Percentiles rank a stretch among this genome's conserved stretches.
These are phyloP conservation scores for Trogon surrucura DNA, from an alignment of 2,113 vertebrate genomes.

Conservation along the genomic window DNA sequence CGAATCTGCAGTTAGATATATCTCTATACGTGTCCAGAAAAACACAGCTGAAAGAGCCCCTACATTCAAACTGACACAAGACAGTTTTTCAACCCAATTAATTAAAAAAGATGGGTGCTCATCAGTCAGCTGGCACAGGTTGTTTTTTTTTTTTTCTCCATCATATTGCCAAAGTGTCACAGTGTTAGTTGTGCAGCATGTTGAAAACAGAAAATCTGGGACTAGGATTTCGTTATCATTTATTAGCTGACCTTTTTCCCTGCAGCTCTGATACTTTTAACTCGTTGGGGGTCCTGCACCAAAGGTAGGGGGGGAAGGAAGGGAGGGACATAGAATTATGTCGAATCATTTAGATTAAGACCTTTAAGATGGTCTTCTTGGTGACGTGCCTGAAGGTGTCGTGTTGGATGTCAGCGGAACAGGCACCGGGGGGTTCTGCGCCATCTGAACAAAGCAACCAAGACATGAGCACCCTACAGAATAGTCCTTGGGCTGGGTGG, in stretches of 20 bases:
- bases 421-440: rapidly evolving
- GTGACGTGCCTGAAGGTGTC: rapidly evolving
- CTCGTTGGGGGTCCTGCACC: neutral
- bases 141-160: conserved; percentile 4
- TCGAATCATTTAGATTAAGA: neutral
- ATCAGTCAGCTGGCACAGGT: conserved; percentile 69
- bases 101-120: conserved; percentile 71
- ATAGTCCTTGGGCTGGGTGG: neutral
- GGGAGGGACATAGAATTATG: neutral
- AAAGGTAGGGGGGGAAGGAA: neutral
- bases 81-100: conserved; percentile 71
- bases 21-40: conserved; percentile 45
- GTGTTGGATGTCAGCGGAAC: neutral
- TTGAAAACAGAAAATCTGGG: conserved; percentile 71
- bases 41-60: conserved; percentile 44
- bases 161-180: conserved; percentile 74
- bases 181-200: conserved; percentile 66
- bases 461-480: neutral
- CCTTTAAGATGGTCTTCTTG: neutral
- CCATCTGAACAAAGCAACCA: neutral
- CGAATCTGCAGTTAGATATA: conserved; percentile 45
- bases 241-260: conserved; percentile 53
- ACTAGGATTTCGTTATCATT: conserved; percentile 50
- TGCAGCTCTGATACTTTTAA: conserved; percentile 52
- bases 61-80: conserved; percentile 57